A percentile compares a stretch with the other conserved stretches of the same genome.
These are phyloP conservation scores for Troides aeacus DNA, from an alignment of 2,888 invertebrate species.

Conservation along the genomic window DNA sequence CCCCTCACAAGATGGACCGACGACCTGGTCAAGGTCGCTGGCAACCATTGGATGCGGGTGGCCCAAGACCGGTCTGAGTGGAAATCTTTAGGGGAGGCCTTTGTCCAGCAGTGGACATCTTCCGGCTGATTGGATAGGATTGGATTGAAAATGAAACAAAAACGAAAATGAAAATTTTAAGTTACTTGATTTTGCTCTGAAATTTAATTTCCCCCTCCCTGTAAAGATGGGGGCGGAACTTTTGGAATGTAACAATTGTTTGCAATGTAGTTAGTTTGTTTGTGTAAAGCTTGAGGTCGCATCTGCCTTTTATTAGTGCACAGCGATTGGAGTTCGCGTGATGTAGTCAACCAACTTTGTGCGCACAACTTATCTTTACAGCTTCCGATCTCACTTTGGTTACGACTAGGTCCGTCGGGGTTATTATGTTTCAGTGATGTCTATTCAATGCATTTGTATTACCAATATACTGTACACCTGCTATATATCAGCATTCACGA, in stretches of 20 bases:
- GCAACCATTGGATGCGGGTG: too few species aligned
- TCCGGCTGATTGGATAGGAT: too few species aligned
- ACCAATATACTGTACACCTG: too few species aligned
- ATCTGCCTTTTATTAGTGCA: constrained; percentile 30
- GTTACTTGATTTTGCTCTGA: constrained; percentile 15
- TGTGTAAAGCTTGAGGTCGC: constrained; percentile 29
- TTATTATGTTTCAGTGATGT: neutral
- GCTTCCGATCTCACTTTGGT: constrained; percentile 24
- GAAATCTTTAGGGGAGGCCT: too few species aligned
- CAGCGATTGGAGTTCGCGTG: constrained; percentile 28
- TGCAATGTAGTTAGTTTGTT: constrained; percentile 31
- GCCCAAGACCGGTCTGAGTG: too few species aligned
- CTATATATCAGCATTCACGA: too few species aligned
- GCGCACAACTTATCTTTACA: constrained; percentile 28
- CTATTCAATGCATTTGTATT: too few species aligned
- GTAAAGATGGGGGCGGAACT: constrained; percentile 24
- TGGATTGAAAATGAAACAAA: neutral
- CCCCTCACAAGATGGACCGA: too few species aligned
- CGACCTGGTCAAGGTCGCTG: too few species aligned
- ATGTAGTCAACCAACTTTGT: constrained; percentile 22
- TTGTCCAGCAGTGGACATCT: too few species aligned
- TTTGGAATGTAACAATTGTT: constrained; percentile 31
- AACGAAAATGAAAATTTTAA: constrained; percentile 5
- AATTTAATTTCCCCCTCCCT: constrained; percentile 22
- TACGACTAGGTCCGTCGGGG: neutral